Base-by-base conservation (phyloP, 2,888 invertebrate genomes). In the Apeira syringaria region DNA sequence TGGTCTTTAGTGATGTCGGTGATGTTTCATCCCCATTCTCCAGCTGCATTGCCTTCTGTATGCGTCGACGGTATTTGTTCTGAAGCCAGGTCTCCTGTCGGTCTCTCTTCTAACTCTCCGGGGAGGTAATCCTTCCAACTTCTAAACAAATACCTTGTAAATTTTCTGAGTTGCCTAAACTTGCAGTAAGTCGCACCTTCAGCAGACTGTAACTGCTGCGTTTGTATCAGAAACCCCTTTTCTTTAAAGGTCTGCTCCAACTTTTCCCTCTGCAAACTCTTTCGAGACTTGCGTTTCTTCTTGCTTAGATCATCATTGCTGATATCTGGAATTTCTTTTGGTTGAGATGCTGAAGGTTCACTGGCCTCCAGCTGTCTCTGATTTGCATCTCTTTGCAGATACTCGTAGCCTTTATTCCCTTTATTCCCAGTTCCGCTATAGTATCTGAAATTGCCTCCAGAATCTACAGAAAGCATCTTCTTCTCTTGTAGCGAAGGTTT, bases 101-200 rank as follows among this genome's bases (percentile, higher is more conserved):
- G 40, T 4, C 64, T 63, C 34, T 82, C 86, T n/a, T 88, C 85
- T 42, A 94, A 80, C 49, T 94, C 94, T 0, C 96, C 96, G 0
- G 97, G 97, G 22, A 98, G 90, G 72, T 98, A 97, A 71, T 97
- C 97, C 79, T 97, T 97, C 97, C 97, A 98, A 71, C 97, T 97
- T 60, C 97, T 91, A 65, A 97, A 97, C 50, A 98, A 85, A 72
- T 98, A 98, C 35, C 97, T 91, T 0, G 98, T 98, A 69, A 98
- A 97, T 75, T 98, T 98, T 53, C 97, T 91, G 13, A 98, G 84
- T 70, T 98, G 97, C 30, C 97, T 85, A 72, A 98, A 98, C 76
- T 98, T 98, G 78, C 98, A 98, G 67, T 97, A 98, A 0, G 97
- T 97, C 0, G 97, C 97, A 0, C 97, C 97, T 70, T 98, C 97